phyloP scores from a whole-genome alignment of 2,797 vertebrate species.

The Micropoecilia bifurca region DNA sequence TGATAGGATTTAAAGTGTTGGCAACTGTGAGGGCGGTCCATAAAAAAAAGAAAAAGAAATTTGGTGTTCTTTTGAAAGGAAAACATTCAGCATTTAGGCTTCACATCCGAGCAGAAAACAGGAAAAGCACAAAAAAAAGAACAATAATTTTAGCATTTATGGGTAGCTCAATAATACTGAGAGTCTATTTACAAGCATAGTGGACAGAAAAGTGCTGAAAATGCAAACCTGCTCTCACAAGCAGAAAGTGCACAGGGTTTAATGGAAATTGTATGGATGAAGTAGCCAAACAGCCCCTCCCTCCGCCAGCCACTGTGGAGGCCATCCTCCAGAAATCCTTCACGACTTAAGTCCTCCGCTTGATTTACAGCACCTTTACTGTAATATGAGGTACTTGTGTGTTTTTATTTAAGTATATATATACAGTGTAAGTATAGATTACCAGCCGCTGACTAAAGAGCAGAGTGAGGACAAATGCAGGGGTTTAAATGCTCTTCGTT shows the following conservation, averaged over 20 bases:
- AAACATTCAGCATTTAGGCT: not conserved
- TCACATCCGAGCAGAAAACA: not conserved
- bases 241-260: constrained; percentile 39
- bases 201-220: constrained; percentile 41
- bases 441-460: not conserved
- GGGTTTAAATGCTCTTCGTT: not conserved
- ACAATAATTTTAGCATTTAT: constrained; percentile 14
- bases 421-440: not conserved
- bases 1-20: constrained; percentile 60
- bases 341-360: not conserved
- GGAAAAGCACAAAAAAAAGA: not conserved
- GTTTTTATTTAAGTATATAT: too few relatives aligned
- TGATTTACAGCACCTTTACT: constrained; percentile 28
- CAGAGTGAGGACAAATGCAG: not conserved
- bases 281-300: constrained; percentile 41
- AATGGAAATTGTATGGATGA: constrained; percentile 43
- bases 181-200: constrained; percentile 19
- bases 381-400: constrained; percentile 13
- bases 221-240: constrained; percentile 35
- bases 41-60: constrained; percentile 13
- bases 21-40: constrained; percentile 13
- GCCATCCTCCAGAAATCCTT: constrained; percentile 21
- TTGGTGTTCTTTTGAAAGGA: not conserved
- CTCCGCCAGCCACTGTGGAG: constrained; percentile 20
- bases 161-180: constrained; percentile 38